These are phyloP conservation scores for Dendrolimus kikuchii DNA, from an alignment of 1,140 invertebrate genomes.

Conservation along the genomic window DNA sequence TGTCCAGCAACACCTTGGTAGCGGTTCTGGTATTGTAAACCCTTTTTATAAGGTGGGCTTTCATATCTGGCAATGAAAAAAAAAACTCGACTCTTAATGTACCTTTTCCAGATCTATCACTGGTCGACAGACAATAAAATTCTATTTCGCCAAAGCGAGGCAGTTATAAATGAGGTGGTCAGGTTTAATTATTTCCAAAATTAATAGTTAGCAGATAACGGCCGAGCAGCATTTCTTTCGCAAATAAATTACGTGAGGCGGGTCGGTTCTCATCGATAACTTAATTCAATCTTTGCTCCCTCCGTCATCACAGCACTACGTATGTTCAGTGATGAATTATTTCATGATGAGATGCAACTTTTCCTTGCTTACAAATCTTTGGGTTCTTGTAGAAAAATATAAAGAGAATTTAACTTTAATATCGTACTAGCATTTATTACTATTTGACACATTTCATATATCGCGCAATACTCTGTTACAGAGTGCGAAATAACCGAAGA, in stretches of 20 bases:
- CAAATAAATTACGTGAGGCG: slow-evolving; percentile 44
- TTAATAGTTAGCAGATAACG: slow-evolving; percentile 55
- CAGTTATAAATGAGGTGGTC: slow-evolving; percentile 36
- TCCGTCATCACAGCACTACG: slow-evolving; percentile 36
- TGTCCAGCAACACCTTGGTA: too few relatives aligned
- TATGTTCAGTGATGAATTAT: slow-evolving; percentile 23
- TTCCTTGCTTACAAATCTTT: slow-evolving; percentile 5
- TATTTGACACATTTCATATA: too few relatives aligned
- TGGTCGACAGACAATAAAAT: slow-evolving; percentile 13
- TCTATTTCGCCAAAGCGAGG: slow-evolving; percentile 16
- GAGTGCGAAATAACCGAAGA: too few relatives aligned
- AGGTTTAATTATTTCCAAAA: slow-evolving; percentile 51
- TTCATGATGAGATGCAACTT: slow-evolving; percentile 23
- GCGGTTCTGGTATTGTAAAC: too few relatives aligned
- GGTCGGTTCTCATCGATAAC: slow-evolving; percentile 43
- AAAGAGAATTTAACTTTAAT: too few relatives aligned
- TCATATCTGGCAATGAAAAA: too few relatives aligned
- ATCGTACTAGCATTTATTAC: too few relatives aligned
- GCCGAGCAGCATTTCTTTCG: slow-evolving; percentile 34
- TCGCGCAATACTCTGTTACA: too few relatives aligned
- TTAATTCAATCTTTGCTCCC: slow-evolving; percentile 58
- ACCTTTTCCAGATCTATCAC: background rate
- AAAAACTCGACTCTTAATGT: too few relatives aligned
- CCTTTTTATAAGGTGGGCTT: too few relatives aligned
- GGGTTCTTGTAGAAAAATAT: too few relatives aligned